Base-by-base conservation (phyloP, 2,113 vertebrate genomes). In the Mungos mungo region DNA sequence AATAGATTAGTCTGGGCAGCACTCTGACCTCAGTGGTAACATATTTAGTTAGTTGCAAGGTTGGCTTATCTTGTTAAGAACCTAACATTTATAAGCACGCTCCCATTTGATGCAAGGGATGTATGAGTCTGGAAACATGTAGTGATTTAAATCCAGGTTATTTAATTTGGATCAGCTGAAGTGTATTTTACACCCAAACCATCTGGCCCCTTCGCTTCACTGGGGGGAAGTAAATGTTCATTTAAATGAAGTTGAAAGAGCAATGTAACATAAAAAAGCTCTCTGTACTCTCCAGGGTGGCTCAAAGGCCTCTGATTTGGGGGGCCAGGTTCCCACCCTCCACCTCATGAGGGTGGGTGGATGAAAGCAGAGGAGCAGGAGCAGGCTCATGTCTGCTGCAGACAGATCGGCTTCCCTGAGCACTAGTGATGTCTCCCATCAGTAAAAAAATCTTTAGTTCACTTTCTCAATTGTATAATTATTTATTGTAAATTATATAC, bases 401-500 rank as follows among this genome's bases (percentile, higher is more conserved):
- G 87, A 93, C 72, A 50, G 79, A 18, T 45, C 87, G 52, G 87
- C 80, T 96, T 96, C 87, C 94, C 92, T 45, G 68, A 91, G 83
- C 95, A 87, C 92, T 89, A 31, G 68, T 8, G 13, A 90, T 94
- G 93, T 93, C 90, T 95, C 95, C 85, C 93, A 82, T 81, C 84
- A 84, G 93, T 96, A 63, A 95, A 96, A 92, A 95, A 77, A 92
- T 21, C 86, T 95, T 97, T 96, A 97, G 96, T 92, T 98, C 31
- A n/a, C 88, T 93, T 98, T 94, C 95, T 97, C 96, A 97, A 98
- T 97, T 97, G 95, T 98, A 96, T 96, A 98, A 92, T 97, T 98
- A 98, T 98, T 98, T 98, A 98, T 98, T 98, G 97, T 98, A 98
- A 98, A 98, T 98, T 97, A 98, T 98, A 98, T 97, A 98, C 97